A percentile compares a stretch with the other conserved stretches of the same genome.
Evolutionary conservation across 2,888 invertebrate species (phyloP).

Genomic region (Theristus sp.): DNA sequence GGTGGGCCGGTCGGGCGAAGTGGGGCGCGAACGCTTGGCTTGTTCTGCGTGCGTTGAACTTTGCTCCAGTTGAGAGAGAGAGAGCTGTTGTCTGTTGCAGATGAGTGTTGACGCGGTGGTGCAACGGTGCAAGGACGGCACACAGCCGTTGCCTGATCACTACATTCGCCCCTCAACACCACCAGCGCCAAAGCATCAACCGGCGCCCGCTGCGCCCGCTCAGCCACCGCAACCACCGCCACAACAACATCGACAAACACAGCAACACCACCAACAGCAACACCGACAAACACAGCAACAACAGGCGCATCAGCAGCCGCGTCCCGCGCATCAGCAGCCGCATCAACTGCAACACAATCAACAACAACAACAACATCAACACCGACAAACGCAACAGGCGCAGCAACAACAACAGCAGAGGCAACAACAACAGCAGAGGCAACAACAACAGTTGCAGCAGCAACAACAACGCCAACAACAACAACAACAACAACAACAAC

Average conservation of each 20-base stretch:
- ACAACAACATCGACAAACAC: background rate
- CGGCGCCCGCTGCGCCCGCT: background rate
- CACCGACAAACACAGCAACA: no score
- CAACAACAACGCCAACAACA: background rate
- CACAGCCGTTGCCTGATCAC: conserved; percentile 4
- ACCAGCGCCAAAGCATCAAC: background rate
- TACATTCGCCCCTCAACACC: conserved; percentile 6
- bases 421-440: background rate
- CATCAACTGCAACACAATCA: background rate
- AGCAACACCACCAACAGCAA: background rate
- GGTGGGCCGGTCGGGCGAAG: no score
- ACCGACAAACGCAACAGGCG: background rate
- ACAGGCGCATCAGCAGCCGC: background rate
- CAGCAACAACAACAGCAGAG: background rate
- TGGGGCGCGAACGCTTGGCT: no score
- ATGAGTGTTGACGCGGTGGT: conserved; percentile 5
- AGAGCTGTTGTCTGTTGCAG: no score
- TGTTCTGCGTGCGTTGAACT: no score
- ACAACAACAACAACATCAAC: background rate
- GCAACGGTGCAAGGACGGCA: conserved; percentile 5
- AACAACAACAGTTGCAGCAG: background rate
- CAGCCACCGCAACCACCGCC: background rate
- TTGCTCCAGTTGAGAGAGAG: no score
- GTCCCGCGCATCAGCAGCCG: background rate
- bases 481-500: background rate